Evolutionary conservation across 2,113 vertebrate genomes (phyloP).

Genomic region (Columbina picui): DNA sequence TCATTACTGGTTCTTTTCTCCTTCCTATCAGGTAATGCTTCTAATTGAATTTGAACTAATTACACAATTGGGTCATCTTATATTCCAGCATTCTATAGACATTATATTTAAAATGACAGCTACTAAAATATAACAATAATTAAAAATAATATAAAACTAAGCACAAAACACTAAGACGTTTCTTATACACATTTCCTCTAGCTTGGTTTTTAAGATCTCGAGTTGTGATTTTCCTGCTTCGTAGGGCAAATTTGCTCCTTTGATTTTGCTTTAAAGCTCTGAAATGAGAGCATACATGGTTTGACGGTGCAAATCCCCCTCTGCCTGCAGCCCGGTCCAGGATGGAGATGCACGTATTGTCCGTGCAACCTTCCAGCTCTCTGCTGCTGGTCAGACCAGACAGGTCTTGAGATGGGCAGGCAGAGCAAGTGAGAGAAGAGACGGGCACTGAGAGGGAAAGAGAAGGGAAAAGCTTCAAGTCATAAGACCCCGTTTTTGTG

Average conservation of each 20-base stretch:
- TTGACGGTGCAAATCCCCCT: not conserved
- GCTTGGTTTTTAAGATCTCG: not conserved
- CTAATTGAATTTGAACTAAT: not conserved
- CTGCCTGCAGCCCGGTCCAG: not conserved
- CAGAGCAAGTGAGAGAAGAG: not conserved
- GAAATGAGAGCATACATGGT: not conserved
- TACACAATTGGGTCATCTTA: not conserved
- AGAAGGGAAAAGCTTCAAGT: not conserved
- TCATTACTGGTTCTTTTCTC: not conserved
- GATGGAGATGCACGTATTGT: accelerated
- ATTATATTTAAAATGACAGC: not conserved
- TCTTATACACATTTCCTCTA: not conserved
- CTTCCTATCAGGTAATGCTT: not conserved
- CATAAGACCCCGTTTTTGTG: not conserved
- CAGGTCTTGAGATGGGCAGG: not conserved
- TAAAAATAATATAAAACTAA: too few species aligned
- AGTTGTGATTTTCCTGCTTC: not conserved
- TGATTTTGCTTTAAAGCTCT: not conserved
- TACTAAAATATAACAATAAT: not conserved
- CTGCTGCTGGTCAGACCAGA: not conserved
- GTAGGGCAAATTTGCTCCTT: not conserved
- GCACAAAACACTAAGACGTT: not conserved
- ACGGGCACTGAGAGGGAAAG: not conserved
- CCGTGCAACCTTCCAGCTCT: not conserved
- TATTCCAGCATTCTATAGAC: not conserved